Evolutionary conservation across 1,140 invertebrate genomes (phyloP).

Genomic region (Zelostemma sp.): DNA sequence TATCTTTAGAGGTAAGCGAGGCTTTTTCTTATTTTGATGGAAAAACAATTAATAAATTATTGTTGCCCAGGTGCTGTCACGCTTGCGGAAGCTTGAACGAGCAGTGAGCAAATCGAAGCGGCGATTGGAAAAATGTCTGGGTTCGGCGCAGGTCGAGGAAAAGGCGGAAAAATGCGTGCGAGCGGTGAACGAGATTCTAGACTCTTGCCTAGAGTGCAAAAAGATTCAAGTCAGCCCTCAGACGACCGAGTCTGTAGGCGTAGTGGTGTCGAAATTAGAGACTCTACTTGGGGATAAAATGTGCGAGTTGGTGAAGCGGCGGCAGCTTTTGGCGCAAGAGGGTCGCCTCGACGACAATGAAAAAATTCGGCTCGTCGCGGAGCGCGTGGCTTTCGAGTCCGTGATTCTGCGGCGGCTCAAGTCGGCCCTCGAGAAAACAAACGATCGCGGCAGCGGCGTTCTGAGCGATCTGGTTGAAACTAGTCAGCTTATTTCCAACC

Average conservation of each 20-base stretch:
- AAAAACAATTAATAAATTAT: constrained; percentile 3
- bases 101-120: constrained; percentile 61
- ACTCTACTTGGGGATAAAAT: constrained; percentile 76
- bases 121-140: constrained; percentile 60
- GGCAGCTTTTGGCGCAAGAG: constrained; percentile 72
- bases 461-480: constrained; percentile 76
- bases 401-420: constrained; percentile 76
- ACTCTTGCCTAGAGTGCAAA: constrained; percentile 60
- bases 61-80: constrained; percentile 52
- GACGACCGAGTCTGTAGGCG: constrained; percentile 72
- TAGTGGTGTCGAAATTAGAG: constrained; percentile 76
- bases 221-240: constrained; percentile 60
- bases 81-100: constrained; percentile 58
- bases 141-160: constrained; percentile 62
- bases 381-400: constrained; percentile 82
- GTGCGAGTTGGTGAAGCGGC: constrained; percentile 75
- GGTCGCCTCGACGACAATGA: constrained; percentile 76
- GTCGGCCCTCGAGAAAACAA: constrained; percentile 67
- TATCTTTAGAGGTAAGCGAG: constrained; percentile 53
- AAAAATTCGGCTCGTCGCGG: constrained; percentile 78
- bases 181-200: constrained; percentile 63
- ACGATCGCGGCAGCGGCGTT: constrained; percentile 53
- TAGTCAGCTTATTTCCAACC: constrained; percentile 78
- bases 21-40: not conserved
- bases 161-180: constrained; percentile 64